Base-by-base conservation (phyloP, 2,797 vertebrate genomes). In the Helostoma temminkii region DNA sequence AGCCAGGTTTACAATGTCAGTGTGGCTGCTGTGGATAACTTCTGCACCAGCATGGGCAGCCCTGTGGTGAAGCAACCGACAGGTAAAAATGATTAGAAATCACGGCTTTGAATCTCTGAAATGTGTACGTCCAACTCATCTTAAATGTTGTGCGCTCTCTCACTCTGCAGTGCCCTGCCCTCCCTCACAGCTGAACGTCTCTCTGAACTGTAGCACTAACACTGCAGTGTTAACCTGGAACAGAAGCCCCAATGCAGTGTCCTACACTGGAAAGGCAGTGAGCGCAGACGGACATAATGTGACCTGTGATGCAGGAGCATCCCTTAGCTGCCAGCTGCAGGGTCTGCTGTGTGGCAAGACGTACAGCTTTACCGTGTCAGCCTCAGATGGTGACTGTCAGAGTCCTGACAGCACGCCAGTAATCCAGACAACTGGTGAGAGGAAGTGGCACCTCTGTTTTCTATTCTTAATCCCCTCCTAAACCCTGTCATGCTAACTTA, bases 111-210 rank as follows among this genome's bases (percentile, higher is more conserved):
- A 9, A 34, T 19, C 9, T 32, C 21, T 54, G 21, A 61, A 37
- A 52, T 48, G 14, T 34, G 16, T 26, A 55, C 4, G 26, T 42
- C 14, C 16, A 37, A 15, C 36, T 14, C 2, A 37, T 30, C 9
- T 19, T 4, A 6, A 24, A 36, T 16, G 4, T 9, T 36, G 34
- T 36, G 34, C 32, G 9, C 10, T 34, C 0, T 8, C 37, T 34
- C 0, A 3, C 37, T 50, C 65, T 61, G 16, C 89, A 95, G 95
- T 60, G 4, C 94, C 94, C 10, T 95, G 95, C 55, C 65, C 89
- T 43, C 94, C 94, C 4, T 61, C 88, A 41, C 59, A 89, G 9
- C 76, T 93, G 34, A 71, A 22, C 0, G 84, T 54, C 26, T 56
- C 58, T 4, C 11, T 94, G 9, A 79, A 89, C 60, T 95, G 93